Percentiles rank a stretch among this genome's conserved stretches.
Conservation (phyloP, 2,797 vertebrate species). For the Leucoraja ocellata region DNA sequence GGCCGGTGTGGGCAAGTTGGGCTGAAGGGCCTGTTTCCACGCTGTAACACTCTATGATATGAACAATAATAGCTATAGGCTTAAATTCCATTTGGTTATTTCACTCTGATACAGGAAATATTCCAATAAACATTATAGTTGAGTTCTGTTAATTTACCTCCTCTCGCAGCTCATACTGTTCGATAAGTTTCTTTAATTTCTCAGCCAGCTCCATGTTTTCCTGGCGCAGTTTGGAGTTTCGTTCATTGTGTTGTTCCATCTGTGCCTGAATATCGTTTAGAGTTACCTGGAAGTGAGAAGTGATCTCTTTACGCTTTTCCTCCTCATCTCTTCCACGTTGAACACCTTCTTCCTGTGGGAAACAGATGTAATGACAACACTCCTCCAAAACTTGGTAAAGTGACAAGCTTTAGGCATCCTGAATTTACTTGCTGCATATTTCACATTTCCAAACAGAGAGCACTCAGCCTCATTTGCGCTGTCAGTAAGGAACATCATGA, state of each 20-base stretch:
- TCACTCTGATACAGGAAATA: not conserved
- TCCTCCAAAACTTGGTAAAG: not conserved
- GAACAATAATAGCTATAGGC: not conserved
- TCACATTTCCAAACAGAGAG: not conserved
- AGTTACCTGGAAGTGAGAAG: conserved; percentile 91
- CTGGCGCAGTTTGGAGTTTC: conserved; percentile 83
- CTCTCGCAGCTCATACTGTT: conserved; percentile 94
- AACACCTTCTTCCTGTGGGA: conserved; percentile 79
- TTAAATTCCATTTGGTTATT: not conserved
- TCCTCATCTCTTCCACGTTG: conserved; percentile 89
- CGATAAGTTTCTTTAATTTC: conserved; percentile 90
- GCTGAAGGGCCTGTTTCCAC: too few relatives aligned
- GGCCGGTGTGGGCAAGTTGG: too few relatives aligned
- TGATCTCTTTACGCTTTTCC: conserved; percentile 95
- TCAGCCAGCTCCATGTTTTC: conserved; percentile 93
- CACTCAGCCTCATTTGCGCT: not conserved
- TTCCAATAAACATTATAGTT: not conserved
- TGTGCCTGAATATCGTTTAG: conserved; percentile 94
- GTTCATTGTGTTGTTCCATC: conserved; percentile 96
- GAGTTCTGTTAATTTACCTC: conserved; percentile 61
- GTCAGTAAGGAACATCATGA: not conserved
- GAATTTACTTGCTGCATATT: not conserved
- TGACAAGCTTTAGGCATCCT: not conserved
- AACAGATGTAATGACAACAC: not conserved
- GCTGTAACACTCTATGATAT: too few relatives aligned